These are phyloP conservation scores for Labrus mixtus DNA, from an alignment of 2,113 vertebrate species.

Conservation along the genomic window DNA sequence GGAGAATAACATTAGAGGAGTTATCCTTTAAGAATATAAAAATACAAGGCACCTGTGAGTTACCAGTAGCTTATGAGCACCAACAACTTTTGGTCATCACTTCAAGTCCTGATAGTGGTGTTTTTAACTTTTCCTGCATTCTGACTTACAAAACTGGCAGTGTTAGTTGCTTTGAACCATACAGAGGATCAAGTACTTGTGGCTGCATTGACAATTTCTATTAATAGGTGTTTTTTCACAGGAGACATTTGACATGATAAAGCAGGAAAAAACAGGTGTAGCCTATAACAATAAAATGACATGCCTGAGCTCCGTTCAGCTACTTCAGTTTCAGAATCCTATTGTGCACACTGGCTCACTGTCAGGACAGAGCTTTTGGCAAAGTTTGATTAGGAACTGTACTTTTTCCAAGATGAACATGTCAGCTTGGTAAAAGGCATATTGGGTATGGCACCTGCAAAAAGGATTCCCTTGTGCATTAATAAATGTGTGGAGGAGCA, in stretches of 20 bases:
- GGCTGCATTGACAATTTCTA: too few species aligned
- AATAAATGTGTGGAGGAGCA: too few species aligned
- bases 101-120: background rate
- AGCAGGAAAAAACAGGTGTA: background rate
- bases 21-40: background rate
- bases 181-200: background rate
- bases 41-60: constrained; percentile 44
- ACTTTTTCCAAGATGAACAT: background rate
- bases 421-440: background rate
- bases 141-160: background rate
- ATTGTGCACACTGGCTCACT: background rate
- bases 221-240: too few species aligned
- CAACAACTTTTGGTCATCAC: constrained; percentile 3
- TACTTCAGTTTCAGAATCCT: background rate
- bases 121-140: background rate
- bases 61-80: background rate
- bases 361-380: background rate
- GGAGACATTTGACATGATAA: too few species aligned
- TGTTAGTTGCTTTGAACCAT: constrained; percentile 1
- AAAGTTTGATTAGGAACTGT: background rate
- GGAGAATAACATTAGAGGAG: background rate
- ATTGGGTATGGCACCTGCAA: background rate
- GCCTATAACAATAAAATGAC: background rate
- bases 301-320: too few species aligned
- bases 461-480: background rate